Conservation (phyloP, 2,888 invertebrate species). For the Druceiella hillmani region DNA sequence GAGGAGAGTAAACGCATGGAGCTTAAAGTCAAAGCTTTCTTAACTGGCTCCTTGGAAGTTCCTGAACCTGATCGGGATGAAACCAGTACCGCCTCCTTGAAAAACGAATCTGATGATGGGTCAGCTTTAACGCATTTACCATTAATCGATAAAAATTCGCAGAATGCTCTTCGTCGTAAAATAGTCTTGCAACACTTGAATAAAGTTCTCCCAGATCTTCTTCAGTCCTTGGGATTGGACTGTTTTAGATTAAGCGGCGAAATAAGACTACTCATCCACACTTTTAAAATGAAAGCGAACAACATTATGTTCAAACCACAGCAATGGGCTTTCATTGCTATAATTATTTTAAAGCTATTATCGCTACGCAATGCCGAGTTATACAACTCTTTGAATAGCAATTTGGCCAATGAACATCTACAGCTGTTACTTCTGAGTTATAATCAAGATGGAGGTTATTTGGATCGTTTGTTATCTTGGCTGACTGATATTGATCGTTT, state of each 20-base stretch:
- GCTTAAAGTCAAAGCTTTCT: conserved; percentile 61
- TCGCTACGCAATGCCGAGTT: conserved; percentile 37
- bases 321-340: conserved; percentile 65
- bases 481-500: conserved; percentile 47
- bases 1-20: conserved; percentile 58
- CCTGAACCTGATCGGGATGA: conserved; percentile 31
- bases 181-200: conserved; percentile 64
- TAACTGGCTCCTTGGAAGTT: conserved; percentile 47
- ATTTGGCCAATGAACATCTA: conserved; percentile 38
- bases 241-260: conserved; percentile 40
- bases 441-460: conserved; percentile 46
- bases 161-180: conserved; percentile 59
- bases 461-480: conserved; percentile 46
- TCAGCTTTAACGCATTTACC: conserved; percentile 51
- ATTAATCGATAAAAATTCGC: conserved; percentile 59
- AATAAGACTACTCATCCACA: conserved; percentile 51
- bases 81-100: conserved; percentile 22
- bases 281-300: conserved; percentile 61
- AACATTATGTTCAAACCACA: conserved; percentile 68
- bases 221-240: conserved; percentile 44
- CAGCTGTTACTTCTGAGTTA: conserved; percentile 46
- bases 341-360: conserved; percentile 62
- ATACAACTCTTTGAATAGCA: conserved; percentile 32
- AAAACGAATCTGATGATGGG: conserved; percentile 30
- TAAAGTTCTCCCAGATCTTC: conserved; percentile 56